Evolutionary conservation across 2,888 invertebrate species (phyloP), one percentile per base, ranked within the genome.

Genomic region (Sinodicranocentrus sp.): DNA sequence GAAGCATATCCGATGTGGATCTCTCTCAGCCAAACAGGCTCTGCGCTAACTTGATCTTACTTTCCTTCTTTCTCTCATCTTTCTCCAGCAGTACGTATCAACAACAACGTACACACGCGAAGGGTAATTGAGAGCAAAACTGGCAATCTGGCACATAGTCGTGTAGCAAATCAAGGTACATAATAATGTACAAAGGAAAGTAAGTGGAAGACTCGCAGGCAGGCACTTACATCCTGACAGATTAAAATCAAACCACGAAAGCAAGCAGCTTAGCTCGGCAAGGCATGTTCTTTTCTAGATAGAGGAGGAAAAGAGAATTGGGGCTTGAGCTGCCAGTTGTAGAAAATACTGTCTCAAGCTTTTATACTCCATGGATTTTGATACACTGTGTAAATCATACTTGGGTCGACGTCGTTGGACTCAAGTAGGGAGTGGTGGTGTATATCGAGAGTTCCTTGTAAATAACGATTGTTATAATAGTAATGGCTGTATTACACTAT

Each of bases 211-310:
- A 78, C 61, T 63, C 43, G 57, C 54, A 73, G 75, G 82, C 82
- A 82, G 75, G 82, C 82, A 82, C 82, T 75, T 82, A 82, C 82
- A 82, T 82, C 76, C 82, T 82, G 82, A 82, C 82, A 82, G 82
- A 82, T 82, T 82, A 82, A 82, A 82, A 82, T 82, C 82, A 82
- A 82, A 75, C 75, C 82, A 82, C 76, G 76, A 76, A 70, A 82
- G 82, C 75, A 82, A 82, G 70, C 75, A 82, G 68, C 75, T 75
- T 65, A 76, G 82, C 82, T 33, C 33, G 33, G 33, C 3, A 10
- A 33, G 33, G 33, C 10, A 33, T 33, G 33, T 33, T 33, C 5
- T 33, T 3, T 33, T 33, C 33, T 33, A 10, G 33, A 33, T 33
- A 10, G 33, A 33, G 10, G 10, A 33, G 10, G 33, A 10, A 33